phyloP scores from a whole-genome alignment of 2,888 invertebrate species.

The Liposcelis brunnea region DNA sequence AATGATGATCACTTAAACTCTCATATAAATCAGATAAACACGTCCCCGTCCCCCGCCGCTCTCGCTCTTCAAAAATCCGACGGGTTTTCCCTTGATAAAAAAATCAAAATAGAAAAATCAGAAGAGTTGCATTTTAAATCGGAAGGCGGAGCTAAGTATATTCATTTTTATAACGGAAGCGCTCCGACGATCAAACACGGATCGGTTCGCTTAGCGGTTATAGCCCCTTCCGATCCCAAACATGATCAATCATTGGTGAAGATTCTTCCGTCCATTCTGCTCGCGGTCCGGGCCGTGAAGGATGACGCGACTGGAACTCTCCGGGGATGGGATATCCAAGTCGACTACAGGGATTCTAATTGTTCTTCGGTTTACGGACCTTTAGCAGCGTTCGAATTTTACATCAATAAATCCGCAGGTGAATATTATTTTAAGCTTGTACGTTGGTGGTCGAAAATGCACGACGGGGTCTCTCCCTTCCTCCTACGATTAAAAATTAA shows the following conservation, averaged over 20 bases:
- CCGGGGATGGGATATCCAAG: constrained; percentile 48
- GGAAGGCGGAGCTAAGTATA: no score
- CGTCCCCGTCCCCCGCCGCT: no score
- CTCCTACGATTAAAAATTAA: no score
- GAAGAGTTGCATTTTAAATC: no score
- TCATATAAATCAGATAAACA: no score
- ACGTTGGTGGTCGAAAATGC: neutral
- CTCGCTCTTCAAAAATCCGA: no score
- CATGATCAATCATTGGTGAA: constrained; percentile 45
- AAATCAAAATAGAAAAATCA: no score
- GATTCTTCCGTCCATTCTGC: constrained; percentile 50
- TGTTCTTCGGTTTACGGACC: constrained; percentile 64
- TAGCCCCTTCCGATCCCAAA: constrained; percentile 38
- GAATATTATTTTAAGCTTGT: no score
- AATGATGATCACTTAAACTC: no score
- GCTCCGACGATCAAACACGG: constrained; percentile 26
- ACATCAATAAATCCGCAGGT: constrained; percentile 48
- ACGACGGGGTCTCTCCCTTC: no score
- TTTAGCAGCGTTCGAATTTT: constrained; percentile 60
- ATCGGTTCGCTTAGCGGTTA: constrained; percentile 41
- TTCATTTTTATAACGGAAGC: no score
- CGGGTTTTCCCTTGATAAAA: no score
- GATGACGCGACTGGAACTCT: constrained; percentile 36
- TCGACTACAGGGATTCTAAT: constrained; percentile 51
- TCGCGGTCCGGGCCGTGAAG: constrained; percentile 47